Conservation (phyloP, 37 sponge, comb jelly and placozoan species). For the Mnemiopsis leidyi region DNA sequence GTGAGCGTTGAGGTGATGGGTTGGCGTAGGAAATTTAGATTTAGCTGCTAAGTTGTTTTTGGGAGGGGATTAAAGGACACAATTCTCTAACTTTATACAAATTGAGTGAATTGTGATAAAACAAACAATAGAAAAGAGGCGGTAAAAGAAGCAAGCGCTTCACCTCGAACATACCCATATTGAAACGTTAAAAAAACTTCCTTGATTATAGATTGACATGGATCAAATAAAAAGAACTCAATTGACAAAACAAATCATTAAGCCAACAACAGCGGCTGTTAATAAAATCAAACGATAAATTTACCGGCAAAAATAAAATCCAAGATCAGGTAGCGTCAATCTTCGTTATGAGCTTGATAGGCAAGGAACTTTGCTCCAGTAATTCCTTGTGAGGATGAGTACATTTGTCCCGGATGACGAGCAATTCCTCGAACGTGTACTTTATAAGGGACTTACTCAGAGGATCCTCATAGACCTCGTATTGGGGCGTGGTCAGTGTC, state of each 20-base stretch:
- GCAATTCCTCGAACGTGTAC: not conserved
- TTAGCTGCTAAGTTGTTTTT: not conserved
- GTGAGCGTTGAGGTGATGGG: not conserved
- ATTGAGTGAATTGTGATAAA: not conserved
- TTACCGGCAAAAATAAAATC: no score
- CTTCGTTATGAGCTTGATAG: not conserved
- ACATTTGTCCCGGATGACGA: not conserved
- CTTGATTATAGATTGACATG: not conserved
- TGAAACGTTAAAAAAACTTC: not conserved
- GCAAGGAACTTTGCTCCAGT: not conserved
- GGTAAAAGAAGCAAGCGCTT: not conserved
- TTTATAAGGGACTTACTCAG: not conserved
- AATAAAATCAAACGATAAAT: no score
- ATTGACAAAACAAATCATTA: no score
- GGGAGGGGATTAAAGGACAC: not conserved
- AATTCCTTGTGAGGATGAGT: not conserved
- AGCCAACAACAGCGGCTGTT: no score
- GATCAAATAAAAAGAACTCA: not conserved
- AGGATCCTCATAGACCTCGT: not conserved
- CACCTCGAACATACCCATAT: not conserved
- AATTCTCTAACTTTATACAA: not conserved
- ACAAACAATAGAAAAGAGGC: not conserved
- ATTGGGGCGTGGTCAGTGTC: not conserved
- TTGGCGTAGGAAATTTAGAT: not conserved
- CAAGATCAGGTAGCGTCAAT: not conserved